Percentiles rank a stretch among this genome's conserved stretches.
These are phyloP conservation scores for Acrocera orbiculus DNA, from an alignment of 2,888 invertebrate genomes.

Conservation along the genomic window DNA sequence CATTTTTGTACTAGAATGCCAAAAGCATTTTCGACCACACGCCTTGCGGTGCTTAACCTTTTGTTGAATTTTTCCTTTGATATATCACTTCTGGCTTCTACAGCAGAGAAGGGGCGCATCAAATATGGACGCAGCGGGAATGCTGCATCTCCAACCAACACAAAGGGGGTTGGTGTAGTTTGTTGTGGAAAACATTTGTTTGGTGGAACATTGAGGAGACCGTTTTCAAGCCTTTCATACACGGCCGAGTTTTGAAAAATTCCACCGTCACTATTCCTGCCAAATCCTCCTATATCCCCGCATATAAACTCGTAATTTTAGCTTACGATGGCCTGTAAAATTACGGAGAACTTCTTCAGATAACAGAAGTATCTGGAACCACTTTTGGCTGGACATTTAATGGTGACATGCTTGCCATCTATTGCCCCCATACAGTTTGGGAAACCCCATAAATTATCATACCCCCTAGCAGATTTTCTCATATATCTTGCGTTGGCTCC, in stretches of 20 bases:
- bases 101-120: conserved; percentile 1
- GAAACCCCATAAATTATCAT: neutral
- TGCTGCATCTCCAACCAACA: conserved; percentile 3
- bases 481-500: conserved; percentile 1
- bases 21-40: conserved; percentile 4
- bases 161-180: neutral
- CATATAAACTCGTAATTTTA: conserved; percentile 4
- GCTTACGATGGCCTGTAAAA: conserved; percentile 3
- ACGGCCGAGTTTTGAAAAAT: conserved; percentile 4
- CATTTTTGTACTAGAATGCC: conserved; percentile 3
- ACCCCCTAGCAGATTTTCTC: conserved; percentile 1
- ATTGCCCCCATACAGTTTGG: conserved; percentile 4
- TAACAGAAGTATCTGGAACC: conserved; percentile 4
- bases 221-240: conserved; percentile 1
- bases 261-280: conserved; percentile 1
- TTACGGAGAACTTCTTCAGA: conserved; percentile 4
- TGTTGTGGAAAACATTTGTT: neutral
- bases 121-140: conserved; percentile 4
- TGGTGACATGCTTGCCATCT: conserved; percentile 3
- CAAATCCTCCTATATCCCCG: conserved; percentile 4
- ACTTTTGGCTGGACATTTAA: conserved; percentile 3
- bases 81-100: neutral
- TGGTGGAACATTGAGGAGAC: neutral
- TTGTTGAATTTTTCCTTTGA: neutral
- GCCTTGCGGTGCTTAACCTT: neutral